phyloP scores from a whole-genome alignment of 2,113 vertebrate species.

The Sprattus sprattus region DNA sequence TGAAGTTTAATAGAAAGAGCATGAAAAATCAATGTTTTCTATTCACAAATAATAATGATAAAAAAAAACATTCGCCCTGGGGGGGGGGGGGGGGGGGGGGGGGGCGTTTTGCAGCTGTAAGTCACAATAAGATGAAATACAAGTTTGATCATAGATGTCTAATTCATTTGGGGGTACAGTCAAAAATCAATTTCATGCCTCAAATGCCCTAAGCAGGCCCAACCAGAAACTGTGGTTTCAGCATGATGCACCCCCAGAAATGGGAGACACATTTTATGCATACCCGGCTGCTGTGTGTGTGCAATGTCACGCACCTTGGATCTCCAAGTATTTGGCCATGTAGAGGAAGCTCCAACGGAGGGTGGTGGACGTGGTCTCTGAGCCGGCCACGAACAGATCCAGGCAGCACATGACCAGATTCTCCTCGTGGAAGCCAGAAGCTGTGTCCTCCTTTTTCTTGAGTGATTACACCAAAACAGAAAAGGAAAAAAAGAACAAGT shows the following conservation, averaged over 20 bases:
- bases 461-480: background rate
- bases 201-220: background rate
- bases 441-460: slow-evolving; percentile 33
- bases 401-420: slow-evolving; percentile 49
- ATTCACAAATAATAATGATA: background rate
- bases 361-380: slow-evolving; percentile 70
- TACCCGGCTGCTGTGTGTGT: background rate
- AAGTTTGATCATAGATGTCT: background rate
- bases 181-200: slow-evolving; percentile 16
- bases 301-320: slow-evolving; percentile 64
- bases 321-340: slow-evolving; percentile 64
- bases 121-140: background rate
- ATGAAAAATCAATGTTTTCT: background rate
- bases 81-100: too few relatives aligned
- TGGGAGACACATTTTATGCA: background rate
- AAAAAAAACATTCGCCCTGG: background rate
- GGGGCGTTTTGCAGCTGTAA: background rate
- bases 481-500: background rate
- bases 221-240: background rate
- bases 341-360: slow-evolving; percentile 72
- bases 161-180: background rate
- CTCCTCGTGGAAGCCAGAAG: slow-evolving; percentile 57
- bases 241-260: background rate
- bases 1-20: background rate
- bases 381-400: slow-evolving; percentile 72